Conservation (phyloP, 2,797 vertebrate species). For the Enteromius mattozi region DNA sequence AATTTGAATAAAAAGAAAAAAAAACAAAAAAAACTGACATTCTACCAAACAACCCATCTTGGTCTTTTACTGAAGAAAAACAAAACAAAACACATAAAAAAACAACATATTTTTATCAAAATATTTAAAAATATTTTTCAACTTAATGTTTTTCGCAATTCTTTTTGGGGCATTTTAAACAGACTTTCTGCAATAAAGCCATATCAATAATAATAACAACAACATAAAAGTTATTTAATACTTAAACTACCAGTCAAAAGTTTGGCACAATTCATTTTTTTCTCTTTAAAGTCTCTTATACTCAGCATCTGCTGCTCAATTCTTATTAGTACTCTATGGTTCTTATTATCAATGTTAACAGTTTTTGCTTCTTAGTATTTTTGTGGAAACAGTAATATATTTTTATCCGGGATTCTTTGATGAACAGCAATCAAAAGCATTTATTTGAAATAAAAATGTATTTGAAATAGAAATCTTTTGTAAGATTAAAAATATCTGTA, state of each 20-base stretch:
- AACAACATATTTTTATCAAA: no score
- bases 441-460: neutral
- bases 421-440: neutral
- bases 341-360: neutral
- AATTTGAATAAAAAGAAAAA: no score
- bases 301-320: neutral
- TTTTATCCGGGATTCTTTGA: neutral
- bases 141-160: no score
- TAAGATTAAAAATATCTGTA: neutral
- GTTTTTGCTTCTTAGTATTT: neutral
- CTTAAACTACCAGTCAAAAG: neutral
- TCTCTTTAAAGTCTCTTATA: neutral
- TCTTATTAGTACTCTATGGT: neutral
- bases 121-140: no score
- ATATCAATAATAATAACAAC: neutral
- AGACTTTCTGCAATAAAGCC: neutral
- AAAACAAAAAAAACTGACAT: no score
- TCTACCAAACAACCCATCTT: no score
- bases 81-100: no score
- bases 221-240: neutral
- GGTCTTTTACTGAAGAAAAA: no score
- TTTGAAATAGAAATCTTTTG: neutral
- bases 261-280: neutral
- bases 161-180: neutral
- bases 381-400: neutral